A percentile compares a stretch with the other conserved stretches of the same genome.
These are phyloP conservation scores for Alcedo atthis DNA, from an alignment of 2,797 vertebrate species.

Conservation along the genomic window DNA sequence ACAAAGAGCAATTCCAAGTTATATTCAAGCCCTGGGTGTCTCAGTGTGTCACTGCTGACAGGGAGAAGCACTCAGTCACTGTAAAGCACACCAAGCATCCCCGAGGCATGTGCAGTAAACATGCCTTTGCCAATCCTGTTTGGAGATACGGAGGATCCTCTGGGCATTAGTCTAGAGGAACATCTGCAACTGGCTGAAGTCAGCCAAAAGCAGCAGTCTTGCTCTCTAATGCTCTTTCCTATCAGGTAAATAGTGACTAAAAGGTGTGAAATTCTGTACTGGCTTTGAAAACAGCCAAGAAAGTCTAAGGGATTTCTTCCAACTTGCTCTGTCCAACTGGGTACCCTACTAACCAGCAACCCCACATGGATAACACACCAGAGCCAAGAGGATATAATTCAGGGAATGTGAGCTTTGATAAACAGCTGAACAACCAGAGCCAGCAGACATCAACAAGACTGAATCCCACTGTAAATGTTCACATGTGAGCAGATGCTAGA, in stretches of 20 bases:
- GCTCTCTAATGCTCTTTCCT: not conserved
- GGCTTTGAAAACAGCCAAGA: not conserved
- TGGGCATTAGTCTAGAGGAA: not conserved
- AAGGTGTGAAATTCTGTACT: not conserved
- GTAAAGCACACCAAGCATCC: not conserved
- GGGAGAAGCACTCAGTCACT: not conserved
- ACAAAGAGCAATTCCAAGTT: not conserved
- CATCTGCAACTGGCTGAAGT: not conserved
- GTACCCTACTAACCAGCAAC: not conserved
- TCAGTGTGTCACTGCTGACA: not conserved
- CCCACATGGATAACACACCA: not conserved
- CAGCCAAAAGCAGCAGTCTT: not conserved
- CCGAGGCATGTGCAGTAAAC: fast-evolving
- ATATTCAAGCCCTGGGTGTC: not conserved
- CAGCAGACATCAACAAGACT: not conserved
- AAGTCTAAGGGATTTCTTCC: not conserved
- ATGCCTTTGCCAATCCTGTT: not conserved
- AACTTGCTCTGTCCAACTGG: not conserved
- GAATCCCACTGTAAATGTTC: not conserved
- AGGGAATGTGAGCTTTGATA: not conserved
- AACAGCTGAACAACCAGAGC: not conserved
- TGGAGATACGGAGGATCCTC: not conserved
- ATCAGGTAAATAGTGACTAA: not conserved
- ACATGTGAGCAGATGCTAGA: not conserved
- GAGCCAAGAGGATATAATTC: not conserved